Conservation (phyloP, 2,113 vertebrate genomes). For the Chlorodrepanis virens region DNA sequence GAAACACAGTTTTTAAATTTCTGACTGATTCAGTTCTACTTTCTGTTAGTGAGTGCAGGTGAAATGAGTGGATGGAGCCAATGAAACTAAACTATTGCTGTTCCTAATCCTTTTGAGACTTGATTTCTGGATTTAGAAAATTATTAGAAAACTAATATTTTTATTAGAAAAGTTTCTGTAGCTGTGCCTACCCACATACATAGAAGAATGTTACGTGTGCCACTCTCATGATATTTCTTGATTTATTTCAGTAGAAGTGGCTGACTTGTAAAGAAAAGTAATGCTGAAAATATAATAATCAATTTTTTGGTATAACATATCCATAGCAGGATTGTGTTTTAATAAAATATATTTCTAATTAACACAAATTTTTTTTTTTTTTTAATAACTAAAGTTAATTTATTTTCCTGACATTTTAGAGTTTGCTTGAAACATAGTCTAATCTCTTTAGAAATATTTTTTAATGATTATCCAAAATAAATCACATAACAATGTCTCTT, state of each 20-base stretch:
- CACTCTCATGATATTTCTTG: not conserved
- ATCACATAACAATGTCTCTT: not conserved
- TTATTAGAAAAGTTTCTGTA: not conserved
- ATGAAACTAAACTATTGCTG: not conserved
- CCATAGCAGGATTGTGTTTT: not conserved
- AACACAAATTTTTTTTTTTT: fast-evolving
- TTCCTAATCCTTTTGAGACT: not conserved
- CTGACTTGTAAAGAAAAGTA: not conserved
- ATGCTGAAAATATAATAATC: not conserved
- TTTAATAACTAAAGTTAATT: not conserved
- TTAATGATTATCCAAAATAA: not conserved
- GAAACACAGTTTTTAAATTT: not conserved
- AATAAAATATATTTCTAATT: not conserved
- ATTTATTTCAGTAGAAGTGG: not conserved
- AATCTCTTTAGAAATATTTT: not conserved
- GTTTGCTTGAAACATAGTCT: not conserved
- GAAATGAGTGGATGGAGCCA: not conserved
- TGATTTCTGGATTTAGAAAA: not conserved
- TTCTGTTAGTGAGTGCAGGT: not conserved
- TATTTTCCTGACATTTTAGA: not conserved
- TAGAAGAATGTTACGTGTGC: fast-evolving
- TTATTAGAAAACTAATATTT: not conserved
- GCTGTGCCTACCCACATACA: not conserved
- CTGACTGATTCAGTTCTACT: not conserved
- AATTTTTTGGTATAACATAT: not conserved